phyloP scores from a whole-genome alignment of 2,797 vertebrate species.

The Neopelma chrysocephalum region DNA sequence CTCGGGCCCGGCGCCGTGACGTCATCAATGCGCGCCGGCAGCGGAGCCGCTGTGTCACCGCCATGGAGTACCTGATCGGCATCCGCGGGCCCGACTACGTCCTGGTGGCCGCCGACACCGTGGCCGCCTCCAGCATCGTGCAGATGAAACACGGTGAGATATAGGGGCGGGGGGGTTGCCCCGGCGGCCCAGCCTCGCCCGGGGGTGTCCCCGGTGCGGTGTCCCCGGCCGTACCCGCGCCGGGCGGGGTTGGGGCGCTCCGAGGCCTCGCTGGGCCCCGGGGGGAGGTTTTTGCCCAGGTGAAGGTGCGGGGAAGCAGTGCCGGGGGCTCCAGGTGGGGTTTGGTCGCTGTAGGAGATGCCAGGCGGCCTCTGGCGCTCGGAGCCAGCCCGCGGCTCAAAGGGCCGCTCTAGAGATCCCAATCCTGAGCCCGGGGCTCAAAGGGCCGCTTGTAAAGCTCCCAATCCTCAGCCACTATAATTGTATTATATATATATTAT shows the following conservation, averaged over 20 bases:
- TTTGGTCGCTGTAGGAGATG: no score
- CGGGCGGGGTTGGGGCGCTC: no score
- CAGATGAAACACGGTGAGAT: slow-evolving; percentile 93
- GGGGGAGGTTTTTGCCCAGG: no score
- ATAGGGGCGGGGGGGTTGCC: no score
- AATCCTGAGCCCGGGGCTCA: neutral
- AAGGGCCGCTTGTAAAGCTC: neutral
- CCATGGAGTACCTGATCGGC: slow-evolving; percentile 96
- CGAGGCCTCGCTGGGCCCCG: no score
- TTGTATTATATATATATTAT: neutral
- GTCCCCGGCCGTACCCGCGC: no score
- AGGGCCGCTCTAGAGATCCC: neutral
- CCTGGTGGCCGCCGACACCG: slow-evolving; percentile 90
- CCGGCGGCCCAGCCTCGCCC: no score
- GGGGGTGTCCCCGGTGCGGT: no score
- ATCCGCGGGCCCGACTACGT: slow-evolving; percentile 94
- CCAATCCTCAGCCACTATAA: neutral
- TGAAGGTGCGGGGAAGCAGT: no score
- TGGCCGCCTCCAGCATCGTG: slow-evolving; percentile 91
- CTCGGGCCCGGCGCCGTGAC: neutral
- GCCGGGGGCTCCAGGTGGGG: no score
- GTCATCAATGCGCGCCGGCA: neutral
- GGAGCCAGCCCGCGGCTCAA: neutral
- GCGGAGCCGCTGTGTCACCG: neutral
- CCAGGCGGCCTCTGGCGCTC: no score